Base-by-base conservation (phyloP, 1,140 invertebrate species). In the Polyergus mexicanus region DNA sequence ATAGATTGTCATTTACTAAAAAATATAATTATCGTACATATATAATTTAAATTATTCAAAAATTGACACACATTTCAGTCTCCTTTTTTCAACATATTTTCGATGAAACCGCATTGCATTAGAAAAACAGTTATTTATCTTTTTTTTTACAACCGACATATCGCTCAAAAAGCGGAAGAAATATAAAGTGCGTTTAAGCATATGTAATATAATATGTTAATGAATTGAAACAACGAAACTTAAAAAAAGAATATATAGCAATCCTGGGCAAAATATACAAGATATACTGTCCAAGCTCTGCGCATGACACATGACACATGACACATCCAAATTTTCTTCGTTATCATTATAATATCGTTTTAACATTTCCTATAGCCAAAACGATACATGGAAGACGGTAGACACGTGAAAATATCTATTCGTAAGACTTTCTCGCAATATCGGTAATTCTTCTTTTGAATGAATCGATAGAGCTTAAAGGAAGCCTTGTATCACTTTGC, bases 401-500 rank as follows among this genome's bases (percentile, higher is more conserved):
- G 80, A 89, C 74, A 71, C 63, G 74, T 72, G 60, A 58, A 78
- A 56, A n/a, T 80, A 71, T 86, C 19, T 66, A n/a, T 77, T 63
- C 87, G 86, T 85, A 75, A 87, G 44, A 75, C n/a, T 44, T 25
- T 25, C 58, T 51, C 28, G 60, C 28, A 25, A 32, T 62, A 58
- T 89, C 86, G n/a, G 88, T 72, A 89, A 90, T 62, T 85, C 69
- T 76, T 68, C 81, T 81, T 80, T 74, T 65, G 41, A 77, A 28
- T 38, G 66, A 90, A 90, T 90, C 89, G 77, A 90, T 90, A 90
- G 76, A 87, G 88, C 88, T 90, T 81, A 85, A 89, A 89, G 72
- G 89, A 90, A 90, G 88, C 89, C 89, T 88, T 86, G 77, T 80
- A 75, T 68, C 71, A 74, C 74, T 69, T 28, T 25, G 22, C 75